Evolutionary conservation across 2,797 vertebrate species (phyloP), one percentile per base, ranked within the genome.

Genomic region (Orestias chungarensis): DNA sequence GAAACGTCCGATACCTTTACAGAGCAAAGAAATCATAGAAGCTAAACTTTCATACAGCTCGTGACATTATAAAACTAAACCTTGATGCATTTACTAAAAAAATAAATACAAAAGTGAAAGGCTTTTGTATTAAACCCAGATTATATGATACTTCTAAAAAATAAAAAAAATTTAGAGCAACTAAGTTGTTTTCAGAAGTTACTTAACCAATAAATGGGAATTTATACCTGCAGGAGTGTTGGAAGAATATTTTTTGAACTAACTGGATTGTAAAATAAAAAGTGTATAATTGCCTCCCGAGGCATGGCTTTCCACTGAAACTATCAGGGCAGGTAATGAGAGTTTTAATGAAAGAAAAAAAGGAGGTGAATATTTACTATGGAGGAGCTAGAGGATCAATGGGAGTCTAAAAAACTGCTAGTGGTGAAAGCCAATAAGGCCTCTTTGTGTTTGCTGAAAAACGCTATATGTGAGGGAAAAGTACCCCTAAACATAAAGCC

Each of bases 1-100:
- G 10, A n/a, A n/a, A 73, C 2, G 66, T 27, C 54, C 83, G 83
- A 88, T 71, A 82, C 78, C 27, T 55, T 55, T 55, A 55, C 6
- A 3, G 27, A 18, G 29, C 15, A 59, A 59, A 59, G 55, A 33
- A 35, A 20, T 59, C 31, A 82, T 73, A 80, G 69, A 70, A 65
- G 75, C 77, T 62, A 8, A 62, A 62, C 38, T 8, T 40, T 42
- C 42, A 11, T 7, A 62, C 59, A 40, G 23, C 25, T n/a, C 14
- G 35, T 40, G 20, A 38, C 20, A 61, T 61, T 61, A 12, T 5
- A 38, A 38, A 20, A 10, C 12, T 20, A 61, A 38, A 38, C 31
- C 18, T 5, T 33, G n/a, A n/a, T 61, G 33, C 12, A 38, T 38
- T 61, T 38, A 61, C 14, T 20, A 35, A 59, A 20, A 12, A 33